phyloP scores from a whole-genome alignment of 2,888 invertebrate genomes.

The Palloptera scutellata region DNA sequence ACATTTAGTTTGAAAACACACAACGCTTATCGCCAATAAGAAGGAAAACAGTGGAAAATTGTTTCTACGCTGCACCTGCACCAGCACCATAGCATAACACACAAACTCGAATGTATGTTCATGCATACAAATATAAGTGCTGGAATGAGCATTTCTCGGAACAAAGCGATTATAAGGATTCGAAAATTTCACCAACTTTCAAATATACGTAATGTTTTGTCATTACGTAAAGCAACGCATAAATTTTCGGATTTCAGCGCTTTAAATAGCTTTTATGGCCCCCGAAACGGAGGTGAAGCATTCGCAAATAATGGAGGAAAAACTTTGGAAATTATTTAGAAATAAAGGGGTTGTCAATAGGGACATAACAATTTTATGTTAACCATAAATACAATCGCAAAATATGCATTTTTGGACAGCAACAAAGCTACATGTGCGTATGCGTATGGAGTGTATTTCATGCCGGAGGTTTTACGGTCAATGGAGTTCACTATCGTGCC shows the following conservation, averaged over 20 bases:
- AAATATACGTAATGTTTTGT: neutral
- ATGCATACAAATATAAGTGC: neutral
- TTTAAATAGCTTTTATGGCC: constrained; percentile 25
- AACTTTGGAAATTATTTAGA: neutral
- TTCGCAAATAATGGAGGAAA: constrained; percentile 5
- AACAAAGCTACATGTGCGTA: no score
- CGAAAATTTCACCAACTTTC: constrained; percentile 22
- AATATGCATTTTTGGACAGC: no score
- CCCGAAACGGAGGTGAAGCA: constrained; percentile 6
- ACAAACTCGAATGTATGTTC: neutral
- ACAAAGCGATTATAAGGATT: constrained; percentile 26
- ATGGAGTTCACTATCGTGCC: no score
- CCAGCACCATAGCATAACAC: neutral
- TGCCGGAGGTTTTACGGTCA: no score
- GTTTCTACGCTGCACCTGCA: no score
- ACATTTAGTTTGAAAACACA: no score
- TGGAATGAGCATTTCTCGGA: constrained; percentile 7
- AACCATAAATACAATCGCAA: no score
- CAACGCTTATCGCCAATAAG: no score
- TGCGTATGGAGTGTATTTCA: no score
- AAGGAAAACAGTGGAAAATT: no score
- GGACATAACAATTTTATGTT: no score
- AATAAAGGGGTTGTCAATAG: neutral
- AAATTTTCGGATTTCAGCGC: constrained; percentile 27
- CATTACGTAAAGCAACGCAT: constrained; percentile 10